Percentiles rank a stretch among this genome's conserved stretches.
Conservation (phyloP, 1,140 invertebrate genomes). For the Neodiprion fabricii region DNA sequence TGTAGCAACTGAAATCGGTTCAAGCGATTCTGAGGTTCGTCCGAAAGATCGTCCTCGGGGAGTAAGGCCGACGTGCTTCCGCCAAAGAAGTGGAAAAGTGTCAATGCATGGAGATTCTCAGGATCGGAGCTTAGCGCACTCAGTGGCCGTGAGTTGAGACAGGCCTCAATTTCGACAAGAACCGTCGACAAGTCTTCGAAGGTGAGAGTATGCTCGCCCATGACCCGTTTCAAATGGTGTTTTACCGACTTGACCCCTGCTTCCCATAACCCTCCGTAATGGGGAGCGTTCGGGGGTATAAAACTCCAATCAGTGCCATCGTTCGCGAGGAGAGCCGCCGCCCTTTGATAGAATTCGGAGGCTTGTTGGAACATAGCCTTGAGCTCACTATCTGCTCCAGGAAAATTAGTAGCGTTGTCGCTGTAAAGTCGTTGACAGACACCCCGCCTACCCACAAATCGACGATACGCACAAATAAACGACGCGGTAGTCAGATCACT, state of each 20-base stretch:
- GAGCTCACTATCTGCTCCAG: too few species aligned
- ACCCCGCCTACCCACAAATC: too few species aligned
- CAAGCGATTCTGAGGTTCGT: neutral
- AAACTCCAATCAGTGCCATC: constrained; percentile 22
- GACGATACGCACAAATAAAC: too few species aligned
- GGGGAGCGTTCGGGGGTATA: constrained; percentile 22
- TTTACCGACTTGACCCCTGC: neutral
- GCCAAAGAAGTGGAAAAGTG: neutral
- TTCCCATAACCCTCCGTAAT: neutral
- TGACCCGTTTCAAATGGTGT: constrained; percentile 5
- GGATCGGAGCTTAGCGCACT: neutral
- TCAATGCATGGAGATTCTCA: neutral
- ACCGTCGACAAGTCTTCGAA: too few species aligned
- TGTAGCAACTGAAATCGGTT: constrained; percentile 26
- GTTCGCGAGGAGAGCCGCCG: neutral
- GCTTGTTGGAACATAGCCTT: too few species aligned
- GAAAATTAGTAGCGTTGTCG: too few species aligned
- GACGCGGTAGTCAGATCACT: too few species aligned
- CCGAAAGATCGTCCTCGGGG: neutral
- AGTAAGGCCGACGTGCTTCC: neutral
- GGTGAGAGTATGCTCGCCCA: too few species aligned
- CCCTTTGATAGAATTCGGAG: too few species aligned
- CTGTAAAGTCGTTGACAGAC: too few species aligned
- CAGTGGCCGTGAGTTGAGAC: too few species aligned
- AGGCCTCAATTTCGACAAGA: too few species aligned